Percentiles rank a stretch among this genome's conserved stretches.
Evolutionary conservation across 2,888 invertebrate species (phyloP).

Genomic region (Alloscopus bannaensis): DNA sequence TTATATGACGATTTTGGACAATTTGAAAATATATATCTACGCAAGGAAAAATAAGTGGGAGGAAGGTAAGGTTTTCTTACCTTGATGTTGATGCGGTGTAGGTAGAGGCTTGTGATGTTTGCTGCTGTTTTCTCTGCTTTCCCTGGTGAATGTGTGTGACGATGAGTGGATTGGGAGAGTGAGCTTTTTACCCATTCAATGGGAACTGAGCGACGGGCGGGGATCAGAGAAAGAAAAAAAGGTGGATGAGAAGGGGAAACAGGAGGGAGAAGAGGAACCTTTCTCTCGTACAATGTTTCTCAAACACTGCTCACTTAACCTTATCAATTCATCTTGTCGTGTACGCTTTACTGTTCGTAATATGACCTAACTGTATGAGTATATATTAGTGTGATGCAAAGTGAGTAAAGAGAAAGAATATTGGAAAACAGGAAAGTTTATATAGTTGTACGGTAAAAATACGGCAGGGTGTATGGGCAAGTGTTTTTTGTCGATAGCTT

Average conservation of each 20-base stretch:
- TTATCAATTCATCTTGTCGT: constrained; percentile 63
- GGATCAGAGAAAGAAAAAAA: constrained; percentile 46
- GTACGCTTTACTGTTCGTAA: constrained; percentile 42
- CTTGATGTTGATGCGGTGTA: constrained; percentile 6
- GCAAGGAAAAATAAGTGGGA: constrained; percentile 18
- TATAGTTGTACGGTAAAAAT: too few relatives aligned
- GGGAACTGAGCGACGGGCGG: constrained; percentile 62
- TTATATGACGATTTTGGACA: too few relatives aligned
- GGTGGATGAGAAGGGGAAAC: constrained; percentile 21
- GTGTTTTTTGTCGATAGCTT: too few relatives aligned
- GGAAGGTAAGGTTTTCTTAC: constrained; percentile 16
- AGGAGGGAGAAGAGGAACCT: not conserved
- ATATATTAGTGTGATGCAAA: too few relatives aligned
- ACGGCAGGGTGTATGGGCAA: too few relatives aligned
- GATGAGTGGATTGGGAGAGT: constrained; percentile 62
- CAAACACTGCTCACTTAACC: constrained; percentile 58
- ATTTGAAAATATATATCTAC: too few relatives aligned
- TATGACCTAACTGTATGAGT: too few relatives aligned
- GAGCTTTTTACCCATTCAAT: constrained; percentile 62
- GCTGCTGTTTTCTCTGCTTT: not conserved
- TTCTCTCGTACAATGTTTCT: not conserved
- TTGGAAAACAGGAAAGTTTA: too few relatives aligned
- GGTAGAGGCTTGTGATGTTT: constrained; percentile 1
- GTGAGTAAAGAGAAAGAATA: too few relatives aligned
- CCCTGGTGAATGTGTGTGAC: constrained; percentile 39